phyloP scores from a whole-genome alignment of 2,797 vertebrate genomes.

The Alectoris magna region DNA sequence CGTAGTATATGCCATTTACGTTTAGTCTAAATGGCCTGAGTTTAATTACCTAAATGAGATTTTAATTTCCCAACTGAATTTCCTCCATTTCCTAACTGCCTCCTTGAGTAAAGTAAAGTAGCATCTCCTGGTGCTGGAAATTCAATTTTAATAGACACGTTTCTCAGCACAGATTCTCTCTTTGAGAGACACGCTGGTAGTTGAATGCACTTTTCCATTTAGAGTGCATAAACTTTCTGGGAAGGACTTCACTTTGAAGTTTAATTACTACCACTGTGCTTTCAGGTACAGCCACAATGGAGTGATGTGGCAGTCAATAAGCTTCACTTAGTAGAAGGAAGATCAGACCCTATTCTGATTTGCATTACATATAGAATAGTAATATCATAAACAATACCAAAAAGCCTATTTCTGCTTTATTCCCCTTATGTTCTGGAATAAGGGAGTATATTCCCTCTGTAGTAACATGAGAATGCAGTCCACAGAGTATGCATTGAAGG shows the following conservation, averaged over 20 bases:
- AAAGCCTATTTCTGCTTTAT: not conserved
- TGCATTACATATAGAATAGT: not conserved
- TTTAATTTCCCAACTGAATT: conserved; percentile 8
- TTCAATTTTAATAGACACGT: not conserved
- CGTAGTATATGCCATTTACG: not conserved
- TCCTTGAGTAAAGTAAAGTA: not conserved
- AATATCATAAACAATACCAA: not conserved
- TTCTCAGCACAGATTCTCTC: not conserved
- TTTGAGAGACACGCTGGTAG: not conserved
- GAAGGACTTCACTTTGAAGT: not conserved
- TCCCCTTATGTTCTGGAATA: not conserved
- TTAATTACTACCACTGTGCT: not conserved
- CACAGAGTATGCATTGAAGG: not conserved
- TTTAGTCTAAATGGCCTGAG: not conserved
- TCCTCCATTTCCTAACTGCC: not conserved
- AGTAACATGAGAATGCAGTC: not conserved
- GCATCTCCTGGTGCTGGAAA: not conserved
- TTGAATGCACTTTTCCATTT: not conserved
- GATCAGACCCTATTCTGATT: not conserved
- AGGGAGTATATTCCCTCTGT: not conserved
- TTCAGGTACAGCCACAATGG: not conserved
- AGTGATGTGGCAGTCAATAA: not conserved
- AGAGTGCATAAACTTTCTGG: not conserved
- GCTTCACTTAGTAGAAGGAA: not conserved
- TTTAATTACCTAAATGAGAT: conserved; percentile 17